Percentiles rank a stretch among this genome's conserved stretches.
These are phyloP conservation scores for Thymelicus acteon DNA, from an alignment of 2,888 invertebrate genomes.

Conservation along the genomic window DNA sequence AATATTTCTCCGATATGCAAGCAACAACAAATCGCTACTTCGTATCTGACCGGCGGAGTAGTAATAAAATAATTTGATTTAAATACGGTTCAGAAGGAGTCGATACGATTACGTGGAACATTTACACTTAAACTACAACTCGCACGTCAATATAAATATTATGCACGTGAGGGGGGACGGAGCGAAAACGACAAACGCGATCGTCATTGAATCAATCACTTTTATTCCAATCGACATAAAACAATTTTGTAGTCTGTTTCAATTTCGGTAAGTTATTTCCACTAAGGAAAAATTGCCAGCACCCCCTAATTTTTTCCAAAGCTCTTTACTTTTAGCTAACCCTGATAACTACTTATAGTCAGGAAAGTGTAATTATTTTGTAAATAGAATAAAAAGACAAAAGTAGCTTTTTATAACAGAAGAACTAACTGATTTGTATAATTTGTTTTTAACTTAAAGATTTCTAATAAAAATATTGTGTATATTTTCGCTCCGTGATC, in stretches of 20 bases:
- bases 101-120: neutral
- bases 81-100: neutral
- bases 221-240: neutral
- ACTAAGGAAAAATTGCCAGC: too few species aligned
- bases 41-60: neutral
- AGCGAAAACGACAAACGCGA: neutral
- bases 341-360: too few species aligned
- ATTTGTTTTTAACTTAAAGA: too few species aligned
- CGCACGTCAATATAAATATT: constrained; percentile 17
- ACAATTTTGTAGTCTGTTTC: neutral
- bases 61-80: constrained; percentile 7
- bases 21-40: neutral
- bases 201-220: neutral
- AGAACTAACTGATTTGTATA: too few species aligned
- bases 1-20: neutral
- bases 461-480: too few species aligned
- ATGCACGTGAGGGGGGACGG: constrained; percentile 9
- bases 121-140: constrained; percentile 15
- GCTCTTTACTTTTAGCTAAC: too few species aligned
- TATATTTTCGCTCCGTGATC: neutral
- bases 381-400: too few species aligned
- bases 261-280: too few species aligned
- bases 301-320: too few species aligned
- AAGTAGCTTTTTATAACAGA: too few species aligned
- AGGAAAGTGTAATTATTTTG: too few species aligned